Conservation (phyloP, 2,888 invertebrate genomes). For the Amitus sp. region DNA sequence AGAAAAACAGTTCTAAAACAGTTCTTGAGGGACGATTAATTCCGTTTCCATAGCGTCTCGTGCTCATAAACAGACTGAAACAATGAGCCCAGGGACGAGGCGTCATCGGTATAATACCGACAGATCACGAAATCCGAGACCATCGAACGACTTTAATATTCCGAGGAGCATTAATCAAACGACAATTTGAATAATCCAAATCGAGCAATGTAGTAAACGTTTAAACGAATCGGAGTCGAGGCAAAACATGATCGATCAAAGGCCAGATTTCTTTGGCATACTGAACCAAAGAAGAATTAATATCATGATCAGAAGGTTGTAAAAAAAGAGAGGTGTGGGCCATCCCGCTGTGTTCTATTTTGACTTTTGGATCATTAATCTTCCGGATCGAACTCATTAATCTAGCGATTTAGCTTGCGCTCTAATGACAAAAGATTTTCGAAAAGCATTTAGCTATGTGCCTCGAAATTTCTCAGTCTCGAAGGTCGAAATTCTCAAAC, state of each 20-base stretch:
- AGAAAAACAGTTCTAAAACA: background rate
- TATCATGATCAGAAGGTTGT: slow-evolving; percentile 10
- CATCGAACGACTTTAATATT: slow-evolving; percentile 1
- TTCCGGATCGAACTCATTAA: slow-evolving; percentile 38
- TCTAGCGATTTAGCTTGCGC: slow-evolving; percentile 29
- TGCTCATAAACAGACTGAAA: background rate
- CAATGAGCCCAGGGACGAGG: background rate
- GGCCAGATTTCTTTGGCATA: slow-evolving; percentile 47
- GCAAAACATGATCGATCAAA: slow-evolving; percentile 54
- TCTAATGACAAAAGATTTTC: slow-evolving; percentile 4
- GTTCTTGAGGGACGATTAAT: background rate
- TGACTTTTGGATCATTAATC: slow-evolving; percentile 57
- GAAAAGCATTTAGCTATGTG: too few species aligned
- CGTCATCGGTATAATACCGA: background rate
- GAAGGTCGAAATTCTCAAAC: too few species aligned
- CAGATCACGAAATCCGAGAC: background rate
- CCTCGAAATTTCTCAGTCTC: too few species aligned
- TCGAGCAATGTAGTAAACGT: slow-evolving; percentile 29
- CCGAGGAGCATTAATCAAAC: background rate
- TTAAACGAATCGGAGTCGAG: slow-evolving; percentile 52
- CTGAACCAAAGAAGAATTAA: slow-evolving; percentile 37
- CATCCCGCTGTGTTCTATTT: slow-evolving; percentile 53
- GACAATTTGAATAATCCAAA: slow-evolving; percentile 4
- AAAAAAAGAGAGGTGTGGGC: slow-evolving; percentile 47
- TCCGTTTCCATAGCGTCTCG: background rate